Evolutionary conservation across 2,797 vertebrate species (phyloP).

Genomic region (Tragelaphus oryx): DNA sequence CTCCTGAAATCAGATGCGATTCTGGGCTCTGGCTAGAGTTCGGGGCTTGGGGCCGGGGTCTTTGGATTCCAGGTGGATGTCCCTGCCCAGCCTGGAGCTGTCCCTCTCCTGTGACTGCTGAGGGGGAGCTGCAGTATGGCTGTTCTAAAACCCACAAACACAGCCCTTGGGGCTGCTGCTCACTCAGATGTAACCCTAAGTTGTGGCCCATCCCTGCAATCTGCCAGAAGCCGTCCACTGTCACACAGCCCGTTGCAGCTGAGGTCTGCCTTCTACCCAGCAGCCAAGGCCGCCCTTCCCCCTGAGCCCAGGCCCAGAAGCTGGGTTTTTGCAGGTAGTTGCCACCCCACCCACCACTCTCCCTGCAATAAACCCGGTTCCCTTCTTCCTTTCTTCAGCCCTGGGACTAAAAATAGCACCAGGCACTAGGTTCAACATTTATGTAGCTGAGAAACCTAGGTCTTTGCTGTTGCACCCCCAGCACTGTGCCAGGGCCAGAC

Average conservation of each 20-base stretch:
- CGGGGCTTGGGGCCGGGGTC: background rate
- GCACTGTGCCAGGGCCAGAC: background rate
- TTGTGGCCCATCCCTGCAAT: background rate
- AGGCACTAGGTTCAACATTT: background rate
- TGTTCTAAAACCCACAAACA: background rate
- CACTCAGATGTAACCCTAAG: background rate
- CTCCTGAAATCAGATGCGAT: background rate
- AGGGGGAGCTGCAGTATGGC: background rate
- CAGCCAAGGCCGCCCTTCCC: background rate
- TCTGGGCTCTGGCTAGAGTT: background rate
- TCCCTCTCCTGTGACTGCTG: background rate
- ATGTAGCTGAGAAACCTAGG: background rate
- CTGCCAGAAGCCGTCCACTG: background rate
- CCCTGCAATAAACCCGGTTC: background rate
- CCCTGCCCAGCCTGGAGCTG: background rate
- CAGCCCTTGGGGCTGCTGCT: background rate
- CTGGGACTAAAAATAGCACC: background rate
- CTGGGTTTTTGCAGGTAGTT: background rate
- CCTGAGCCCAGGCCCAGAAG: background rate
- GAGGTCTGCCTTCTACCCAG: background rate
- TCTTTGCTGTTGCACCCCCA: background rate
- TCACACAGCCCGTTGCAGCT: background rate
- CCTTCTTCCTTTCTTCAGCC: background rate
- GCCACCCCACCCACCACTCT: background rate
- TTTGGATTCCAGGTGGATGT: background rate